A percentile compares a stretch with the other conserved stretches of the same genome.
These are phyloP conservation scores for Hylaea fasciaria DNA, from an alignment of 2,888 invertebrate species.

Conservation along the genomic window DNA sequence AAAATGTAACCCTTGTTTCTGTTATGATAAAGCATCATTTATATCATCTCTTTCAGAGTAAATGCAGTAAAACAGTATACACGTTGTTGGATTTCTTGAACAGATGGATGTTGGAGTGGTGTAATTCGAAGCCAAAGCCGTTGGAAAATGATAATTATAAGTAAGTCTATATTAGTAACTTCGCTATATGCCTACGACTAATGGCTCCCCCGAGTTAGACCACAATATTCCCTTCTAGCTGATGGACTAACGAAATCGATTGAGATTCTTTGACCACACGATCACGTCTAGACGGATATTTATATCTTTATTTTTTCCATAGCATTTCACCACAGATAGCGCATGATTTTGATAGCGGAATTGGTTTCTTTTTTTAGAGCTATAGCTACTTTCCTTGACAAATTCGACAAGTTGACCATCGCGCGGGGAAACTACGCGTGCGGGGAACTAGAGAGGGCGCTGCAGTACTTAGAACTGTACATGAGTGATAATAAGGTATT, in stretches of 20 bases:
- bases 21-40: background rate
- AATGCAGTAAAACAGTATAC: slow-evolving; percentile 89
- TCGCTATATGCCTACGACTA: no score
- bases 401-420: slow-evolving; percentile 87
- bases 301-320: no score
- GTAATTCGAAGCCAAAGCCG: slow-evolving; percentile 72
- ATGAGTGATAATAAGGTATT: slow-evolving; percentile 84
- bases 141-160: slow-evolving; percentile 76
- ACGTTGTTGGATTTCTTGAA: slow-evolving; percentile 90
- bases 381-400: slow-evolving; percentile 69
- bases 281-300: no score
- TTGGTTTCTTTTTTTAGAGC: slow-evolving; percentile 53
- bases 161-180: slow-evolving; percentile 54
- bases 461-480: slow-evolving; percentile 90
- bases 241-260: no score
- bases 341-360: no score
- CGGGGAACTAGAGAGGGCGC: slow-evolving; percentile 89
- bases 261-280: no score
- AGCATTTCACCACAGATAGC: no score
- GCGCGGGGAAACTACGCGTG: slow-evolving; percentile 90
- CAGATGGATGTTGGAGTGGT: slow-evolving; percentile 89
- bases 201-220: no score
- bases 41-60: slow-evolving; percentile 65
- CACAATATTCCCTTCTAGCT: no score
- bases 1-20: background rate